Evolutionary conservation across 2,113 vertebrate species (phyloP), one percentile per base, ranked within the genome.

Genomic region (Spilogale gracilis): DNA sequence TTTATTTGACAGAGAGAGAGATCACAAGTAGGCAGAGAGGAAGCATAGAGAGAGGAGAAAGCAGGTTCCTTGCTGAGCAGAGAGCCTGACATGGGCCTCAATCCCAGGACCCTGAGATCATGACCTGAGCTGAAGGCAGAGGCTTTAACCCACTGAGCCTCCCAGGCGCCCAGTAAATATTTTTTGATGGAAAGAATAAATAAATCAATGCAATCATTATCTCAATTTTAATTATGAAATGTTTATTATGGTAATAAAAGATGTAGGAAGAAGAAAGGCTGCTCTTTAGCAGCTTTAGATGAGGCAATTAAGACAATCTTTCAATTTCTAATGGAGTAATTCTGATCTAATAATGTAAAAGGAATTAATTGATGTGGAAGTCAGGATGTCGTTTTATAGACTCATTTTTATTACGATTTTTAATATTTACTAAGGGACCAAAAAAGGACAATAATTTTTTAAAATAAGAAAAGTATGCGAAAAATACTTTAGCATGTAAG

Each of bases 301-400:
- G 63, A 89, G 76, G 91, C 18, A 83, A 73, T 94, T 54, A 91
- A 30, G 89, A 87, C 25, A 69, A 85, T 74, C 54, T 94, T 92
- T 91, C 56, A 17, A 76, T 83, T 97, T 97, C 50, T 65, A 87
- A 69, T 58, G 67, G 43, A 86, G 21, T 78, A 82, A 96, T 94
- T 97, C 43, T 25, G 89, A 69, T 43, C 43, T 63, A 81, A 65
- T 76, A 58, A 82, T 81, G 54, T 43, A 45, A 94, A 71, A 32
- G 23, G 32, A 83, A 80, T 90, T 76, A 87, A 87, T 32, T 48
- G 30, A 85, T 94, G 45, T 67, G 58, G 82, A 80, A 95, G n/a
- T 91, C 63, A 88, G 80, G 11, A 45, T 96, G 52, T 20, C 52
- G 48, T 81, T 93, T 89, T 92, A 60, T 74, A 89, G 25, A 78